phyloP scores from a whole-genome alignment of 2,888 invertebrate genomes.

The Schrankia costaestrigalis region DNA sequence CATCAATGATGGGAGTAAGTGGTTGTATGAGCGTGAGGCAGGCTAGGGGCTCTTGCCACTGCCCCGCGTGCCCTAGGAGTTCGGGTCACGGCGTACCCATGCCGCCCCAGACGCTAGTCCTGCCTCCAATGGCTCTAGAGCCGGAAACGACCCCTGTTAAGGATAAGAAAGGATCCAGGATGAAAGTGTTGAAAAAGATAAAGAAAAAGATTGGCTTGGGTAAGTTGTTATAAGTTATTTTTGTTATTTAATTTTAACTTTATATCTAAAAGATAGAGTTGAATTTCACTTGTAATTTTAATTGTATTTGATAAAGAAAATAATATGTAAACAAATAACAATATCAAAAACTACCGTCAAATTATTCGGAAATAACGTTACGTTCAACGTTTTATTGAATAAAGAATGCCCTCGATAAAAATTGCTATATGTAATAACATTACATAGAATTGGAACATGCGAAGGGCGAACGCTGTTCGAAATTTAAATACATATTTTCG shows the following conservation, averaged over 20 bases:
- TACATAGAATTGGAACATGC: too few species aligned
- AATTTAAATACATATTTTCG: too few species aligned
- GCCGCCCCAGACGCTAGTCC: slow-evolving; percentile 70
- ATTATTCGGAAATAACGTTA: too few species aligned
- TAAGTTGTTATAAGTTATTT: slow-evolving; percentile 71
- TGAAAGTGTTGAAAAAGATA: slow-evolving; percentile 94
- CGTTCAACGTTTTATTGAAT: too few species aligned
- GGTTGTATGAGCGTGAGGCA: slow-evolving; percentile 80
- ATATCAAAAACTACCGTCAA: too few species aligned
- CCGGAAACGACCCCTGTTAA: slow-evolving; percentile 71
- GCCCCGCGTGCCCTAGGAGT: slow-evolving; percentile 74
- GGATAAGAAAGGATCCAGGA: slow-evolving; percentile 82
- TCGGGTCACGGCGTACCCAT: slow-evolving; percentile 58
- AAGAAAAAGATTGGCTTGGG: slow-evolving; percentile 93
- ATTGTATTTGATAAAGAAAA: too few species aligned
- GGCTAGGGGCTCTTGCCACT: slow-evolving; percentile 79
- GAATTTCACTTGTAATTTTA: too few species aligned
- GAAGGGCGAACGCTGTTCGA: too few species aligned
- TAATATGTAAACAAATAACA: too few species aligned
- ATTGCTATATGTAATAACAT: too few species aligned
- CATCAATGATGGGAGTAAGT: slow-evolving; percentile 77
- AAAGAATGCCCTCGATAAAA: too few species aligned
- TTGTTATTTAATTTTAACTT: slow-evolving; percentile 3
- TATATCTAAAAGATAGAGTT: too few species aligned
- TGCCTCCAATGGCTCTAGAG: slow-evolving; percentile 73